Percentiles rank a stretch among this genome's conserved stretches.
Conservation (phyloP, 2,888 invertebrate genomes). For the Neoascia interrupta region DNA sequence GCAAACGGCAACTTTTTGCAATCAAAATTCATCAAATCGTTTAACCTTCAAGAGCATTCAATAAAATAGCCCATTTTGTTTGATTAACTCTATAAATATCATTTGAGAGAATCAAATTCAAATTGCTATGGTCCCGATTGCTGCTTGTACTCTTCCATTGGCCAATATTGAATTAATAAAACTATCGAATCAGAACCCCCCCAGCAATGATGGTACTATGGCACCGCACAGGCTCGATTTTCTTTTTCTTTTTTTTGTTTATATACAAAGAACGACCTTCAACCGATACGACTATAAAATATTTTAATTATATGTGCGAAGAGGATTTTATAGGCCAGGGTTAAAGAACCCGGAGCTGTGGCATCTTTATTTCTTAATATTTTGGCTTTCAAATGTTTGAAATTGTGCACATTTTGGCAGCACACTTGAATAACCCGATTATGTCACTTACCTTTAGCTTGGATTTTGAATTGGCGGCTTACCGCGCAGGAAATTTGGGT, state of each 20-base stretch:
- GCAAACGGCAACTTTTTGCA: not conserved
- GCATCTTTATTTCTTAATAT: not conserved
- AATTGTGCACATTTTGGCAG: too few relatives aligned
- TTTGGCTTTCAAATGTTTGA: not conserved
- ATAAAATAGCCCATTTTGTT: slow-evolving; percentile 9
- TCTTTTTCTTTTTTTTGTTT: slow-evolving; percentile 29
- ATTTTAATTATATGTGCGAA: not conserved
- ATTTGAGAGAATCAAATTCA: slow-evolving; percentile 11
- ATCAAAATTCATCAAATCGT: slow-evolving; percentile 1
- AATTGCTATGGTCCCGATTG: slow-evolving; percentile 25
- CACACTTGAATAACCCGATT: too few relatives aligned
- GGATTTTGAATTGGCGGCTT: slow-evolving; percentile 58
- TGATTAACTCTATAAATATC: slow-evolving; percentile 37
- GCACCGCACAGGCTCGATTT: not conserved
- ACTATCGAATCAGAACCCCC: not conserved
- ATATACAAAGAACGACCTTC: slow-evolving; percentile 40
- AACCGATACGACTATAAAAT: slow-evolving; percentile 2
- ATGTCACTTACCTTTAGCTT: slow-evolving; percentile 57
- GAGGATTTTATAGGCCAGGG: slow-evolving; percentile 5
- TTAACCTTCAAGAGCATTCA: slow-evolving; percentile 28
- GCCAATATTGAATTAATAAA: slow-evolving; percentile 40
- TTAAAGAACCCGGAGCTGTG: not conserved
- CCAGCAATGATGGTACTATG: too few relatives aligned
- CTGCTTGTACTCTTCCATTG: slow-evolving; percentile 1
- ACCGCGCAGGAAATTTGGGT: slow-evolving; percentile 38